Conservation (phyloP, 2,797 vertebrate species). For the Centropyge bicolor region DNA sequence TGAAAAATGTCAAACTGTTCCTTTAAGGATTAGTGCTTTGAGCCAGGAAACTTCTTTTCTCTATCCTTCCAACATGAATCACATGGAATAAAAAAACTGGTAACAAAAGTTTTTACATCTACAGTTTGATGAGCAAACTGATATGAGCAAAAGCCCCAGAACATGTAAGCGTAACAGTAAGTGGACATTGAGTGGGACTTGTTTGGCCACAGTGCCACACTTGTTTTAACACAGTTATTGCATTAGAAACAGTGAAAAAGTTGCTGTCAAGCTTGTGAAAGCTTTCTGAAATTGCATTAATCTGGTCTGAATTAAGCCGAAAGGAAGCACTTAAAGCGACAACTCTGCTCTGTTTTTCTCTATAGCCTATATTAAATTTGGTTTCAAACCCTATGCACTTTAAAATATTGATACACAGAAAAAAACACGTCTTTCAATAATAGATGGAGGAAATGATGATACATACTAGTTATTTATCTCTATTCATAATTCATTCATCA, state of each 20-base stretch:
- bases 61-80: not conserved
- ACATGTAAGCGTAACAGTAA: not conserved
- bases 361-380: not conserved
- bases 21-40: not conserved
- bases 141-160: not conserved
- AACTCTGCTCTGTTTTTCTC: not conserved
- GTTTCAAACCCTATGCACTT: not conserved
- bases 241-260: not conserved
- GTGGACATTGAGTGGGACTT: not conserved
- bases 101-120: too few species aligned
- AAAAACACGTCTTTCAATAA: not conserved
- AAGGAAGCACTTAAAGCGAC: not conserved
- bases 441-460: conserved; percentile 1
- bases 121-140: not conserved
- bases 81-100: too few species aligned
- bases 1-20: not conserved
- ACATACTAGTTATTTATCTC: not conserved
- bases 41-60: too few species aligned
- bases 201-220: not conserved
- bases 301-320: not conserved
- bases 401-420: conserved; percentile 6
- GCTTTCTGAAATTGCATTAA: not conserved
- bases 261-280: not conserved
- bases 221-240: not conserved
- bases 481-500: not conserved